Evolutionary conservation across 2,888 invertebrate genomes (phyloP), one percentile per base, ranked within the genome.

Genomic region (Leptothorax acervorum): DNA sequence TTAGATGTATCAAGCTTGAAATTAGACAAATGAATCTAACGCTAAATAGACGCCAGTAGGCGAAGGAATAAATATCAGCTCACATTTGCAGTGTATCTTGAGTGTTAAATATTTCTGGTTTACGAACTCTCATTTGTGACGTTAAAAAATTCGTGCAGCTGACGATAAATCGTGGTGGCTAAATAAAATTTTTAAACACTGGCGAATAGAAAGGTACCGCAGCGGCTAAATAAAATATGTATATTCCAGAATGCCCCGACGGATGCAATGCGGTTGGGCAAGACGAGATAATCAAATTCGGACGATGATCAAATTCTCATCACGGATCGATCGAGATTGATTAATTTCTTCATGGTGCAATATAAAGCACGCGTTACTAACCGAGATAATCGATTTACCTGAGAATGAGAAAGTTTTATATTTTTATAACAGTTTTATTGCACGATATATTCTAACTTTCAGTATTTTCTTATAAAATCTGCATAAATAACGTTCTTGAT

Each of bases 211-310:
- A 62, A 60, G 60, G 15, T 62, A 60, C 45, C 45, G 45, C 74
- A 45, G n/a, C 31, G 57, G 57, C 28, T 57, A 57, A 48, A 74
- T 48, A 45, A 63, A 35, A 48, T 31, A 62, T 62, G 18, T 48
- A 63, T 45, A 62, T 28, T 45, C 45, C 12, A 45, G 60, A 48
- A 23, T 75, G 75, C 35, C 62, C 15, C 62, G 35, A 11, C 3
- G 6, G 15, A 60, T 57, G 60, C 8, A 74, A 31, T n/a, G 45
- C 45, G 3, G 45, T 74, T 45, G n/a, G 6, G 9, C 12, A 74
- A 45, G 15, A 74, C n/a, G 31, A 74, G 31, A 74, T 74, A 74
- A 74, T 74, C 74, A 31, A 31, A 48, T 74, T 73, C 42, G 42
- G 18, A 57, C 28, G 18, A 39, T 42, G 28, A 57, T 73, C 57